These are phyloP conservation scores for Ondatra zibethicus DNA, from an alignment of 2,113 vertebrate species.

Conservation along the genomic window DNA sequence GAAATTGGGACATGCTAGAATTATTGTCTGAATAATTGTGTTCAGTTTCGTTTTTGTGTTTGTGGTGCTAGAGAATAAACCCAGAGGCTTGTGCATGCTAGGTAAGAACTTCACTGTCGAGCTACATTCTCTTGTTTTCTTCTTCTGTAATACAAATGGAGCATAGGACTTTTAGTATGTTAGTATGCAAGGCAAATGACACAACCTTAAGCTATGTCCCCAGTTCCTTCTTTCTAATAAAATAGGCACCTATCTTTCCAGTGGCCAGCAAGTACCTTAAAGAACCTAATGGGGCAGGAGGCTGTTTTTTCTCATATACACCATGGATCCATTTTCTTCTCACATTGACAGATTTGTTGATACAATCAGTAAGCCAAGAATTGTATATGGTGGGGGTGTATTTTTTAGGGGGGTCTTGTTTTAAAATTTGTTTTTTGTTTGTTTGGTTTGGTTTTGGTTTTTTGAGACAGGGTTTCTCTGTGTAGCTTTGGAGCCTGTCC, in stretches of 20 bases:
- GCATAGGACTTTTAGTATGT: background rate
- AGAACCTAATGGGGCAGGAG: background rate
- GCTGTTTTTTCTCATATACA: background rate
- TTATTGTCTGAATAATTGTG: background rate
- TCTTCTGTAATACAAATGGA: background rate
- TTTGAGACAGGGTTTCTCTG: no score
- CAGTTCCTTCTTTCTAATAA: background rate
- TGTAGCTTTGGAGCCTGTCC: no score
- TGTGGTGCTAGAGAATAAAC: background rate
- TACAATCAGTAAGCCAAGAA: background rate
- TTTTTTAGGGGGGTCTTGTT: background rate
- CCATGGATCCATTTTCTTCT: background rate
- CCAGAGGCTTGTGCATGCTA: background rate
- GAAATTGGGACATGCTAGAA: background rate
- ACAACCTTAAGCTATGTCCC: background rate
- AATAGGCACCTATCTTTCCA: background rate
- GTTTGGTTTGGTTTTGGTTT: background rate
- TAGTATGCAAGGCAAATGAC: background rate
- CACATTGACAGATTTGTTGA: background rate
- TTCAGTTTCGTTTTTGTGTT: background rate
- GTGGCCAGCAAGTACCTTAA: background rate
- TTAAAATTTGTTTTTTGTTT: background rate
- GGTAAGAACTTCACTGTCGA: background rate
- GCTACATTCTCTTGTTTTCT: background rate
- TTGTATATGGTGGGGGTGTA: background rate